Conservation (phyloP, 1,140 invertebrate species). For the Diorhabda carinulata region DNA sequence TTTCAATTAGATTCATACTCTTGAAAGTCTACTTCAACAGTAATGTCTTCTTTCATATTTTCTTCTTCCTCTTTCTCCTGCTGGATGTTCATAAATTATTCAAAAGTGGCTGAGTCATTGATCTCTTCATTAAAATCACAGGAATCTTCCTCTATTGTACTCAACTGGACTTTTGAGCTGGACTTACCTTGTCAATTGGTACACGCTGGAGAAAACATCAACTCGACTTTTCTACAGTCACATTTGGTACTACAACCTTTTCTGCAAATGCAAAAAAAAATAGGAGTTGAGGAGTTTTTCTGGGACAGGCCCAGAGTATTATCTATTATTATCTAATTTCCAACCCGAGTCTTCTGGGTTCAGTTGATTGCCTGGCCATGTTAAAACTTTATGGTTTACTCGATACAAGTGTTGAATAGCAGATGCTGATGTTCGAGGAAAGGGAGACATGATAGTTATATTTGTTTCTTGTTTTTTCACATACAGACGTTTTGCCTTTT, state of each 20-base stretch:
- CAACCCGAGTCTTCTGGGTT: background rate
- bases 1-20: background rate
- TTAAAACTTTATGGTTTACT: background rate
- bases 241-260: background rate
- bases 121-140: background rate
- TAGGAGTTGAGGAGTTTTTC: too few species aligned
- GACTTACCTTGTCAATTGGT: background rate
- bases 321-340: background rate
- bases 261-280: too few species aligned
- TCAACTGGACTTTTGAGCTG: background rate
- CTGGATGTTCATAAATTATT: background rate
- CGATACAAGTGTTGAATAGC: background rate
- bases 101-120: background rate
- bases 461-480: conserved; percentile 2
- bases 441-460: too few species aligned
- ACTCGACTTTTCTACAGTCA: background rate
- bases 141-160: background rate
- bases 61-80: background rate
- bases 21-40: background rate
- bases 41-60: background rate
- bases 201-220: background rate
- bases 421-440: too few species aligned
- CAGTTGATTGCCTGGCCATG: background rate
- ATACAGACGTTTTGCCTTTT: conserved; percentile 38
- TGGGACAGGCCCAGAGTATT: too few species aligned